phyloP scores from a whole-genome alignment of 1,140 invertebrate species.

The Mya arenaria region DNA sequence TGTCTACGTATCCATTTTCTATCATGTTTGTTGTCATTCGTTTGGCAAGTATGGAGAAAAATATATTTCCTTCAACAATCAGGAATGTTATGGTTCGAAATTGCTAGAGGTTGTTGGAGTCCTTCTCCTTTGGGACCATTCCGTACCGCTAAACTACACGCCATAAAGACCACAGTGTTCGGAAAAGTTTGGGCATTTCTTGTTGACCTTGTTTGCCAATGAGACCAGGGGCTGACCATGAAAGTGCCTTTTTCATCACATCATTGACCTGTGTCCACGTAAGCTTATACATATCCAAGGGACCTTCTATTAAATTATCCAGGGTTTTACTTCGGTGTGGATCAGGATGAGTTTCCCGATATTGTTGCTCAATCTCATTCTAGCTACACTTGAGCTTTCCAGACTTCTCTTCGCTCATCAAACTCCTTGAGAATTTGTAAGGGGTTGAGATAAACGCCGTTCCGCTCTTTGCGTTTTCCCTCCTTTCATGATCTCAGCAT shows the following conservation, averaged over 20 bases:
- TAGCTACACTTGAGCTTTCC: constrained; percentile 22
- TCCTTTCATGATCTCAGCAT: constrained; percentile 2
- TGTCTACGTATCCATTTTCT: constrained; percentile 1
- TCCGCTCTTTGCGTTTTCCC: constrained; percentile 2
- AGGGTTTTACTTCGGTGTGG: not conserved
- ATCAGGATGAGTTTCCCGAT: not conserved
- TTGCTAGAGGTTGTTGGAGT: constrained; percentile 18
- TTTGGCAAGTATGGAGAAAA: not conserved
- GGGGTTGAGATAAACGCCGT: constrained; percentile 29
- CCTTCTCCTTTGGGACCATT: constrained; percentile 19
- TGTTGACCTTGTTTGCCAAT: constrained; percentile 21
- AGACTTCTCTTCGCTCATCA: constrained; percentile 5
- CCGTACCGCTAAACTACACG: constrained; percentile 4
- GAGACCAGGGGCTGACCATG: constrained; percentile 22
- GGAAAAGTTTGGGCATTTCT: constrained; percentile 1
- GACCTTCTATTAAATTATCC: not conserved
- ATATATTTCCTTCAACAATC: constrained; percentile 34
- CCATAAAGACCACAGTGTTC: not conserved
- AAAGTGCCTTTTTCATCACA: constrained; percentile 20
- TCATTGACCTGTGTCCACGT: constrained; percentile 13
- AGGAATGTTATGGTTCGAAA: constrained; percentile 38
- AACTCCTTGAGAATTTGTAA: constrained; percentile 27
- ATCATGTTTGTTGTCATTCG: not conserved
- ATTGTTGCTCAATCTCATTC: not conserved
- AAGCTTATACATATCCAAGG: not conserved